Percentiles rank a stretch among this genome's conserved stretches.
Conservation (phyloP, 2,888 invertebrate genomes). For the Ophion ventricosus region DNA sequence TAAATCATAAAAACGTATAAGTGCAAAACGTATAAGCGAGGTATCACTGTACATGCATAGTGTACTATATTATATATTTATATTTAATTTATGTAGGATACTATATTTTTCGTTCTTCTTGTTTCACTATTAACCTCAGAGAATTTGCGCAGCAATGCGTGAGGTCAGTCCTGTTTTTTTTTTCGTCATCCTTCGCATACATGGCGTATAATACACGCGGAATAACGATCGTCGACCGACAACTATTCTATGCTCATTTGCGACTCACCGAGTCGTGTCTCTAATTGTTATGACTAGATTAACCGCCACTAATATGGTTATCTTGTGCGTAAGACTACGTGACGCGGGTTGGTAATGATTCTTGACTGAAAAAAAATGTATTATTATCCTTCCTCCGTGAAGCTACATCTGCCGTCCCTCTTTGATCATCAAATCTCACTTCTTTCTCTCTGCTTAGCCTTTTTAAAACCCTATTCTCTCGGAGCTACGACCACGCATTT, state of each 20-base stretch:
- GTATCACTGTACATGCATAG: no score
- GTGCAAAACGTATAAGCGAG: no score
- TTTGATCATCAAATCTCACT: constrained; percentile 13
- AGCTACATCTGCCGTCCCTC: constrained; percentile 24
- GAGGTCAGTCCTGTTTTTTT: constrained; percentile 21
- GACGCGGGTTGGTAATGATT: constrained; percentile 69
- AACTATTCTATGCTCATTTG: constrained; percentile 52
- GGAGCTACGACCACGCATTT: background rate
- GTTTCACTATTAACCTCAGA: background rate
- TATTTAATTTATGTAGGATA: background rate
- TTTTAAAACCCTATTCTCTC: constrained; percentile 20
- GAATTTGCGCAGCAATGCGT: constrained; percentile 34
- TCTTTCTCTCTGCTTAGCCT: background rate
- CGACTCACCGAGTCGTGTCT: constrained; percentile 62
- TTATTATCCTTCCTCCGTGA: constrained; percentile 46
- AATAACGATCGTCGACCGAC: constrained; percentile 52
- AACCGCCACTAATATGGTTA: constrained; percentile 73
- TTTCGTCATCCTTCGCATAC: background rate
- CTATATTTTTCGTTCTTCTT: constrained; percentile 10
- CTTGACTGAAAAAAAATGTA: background rate
- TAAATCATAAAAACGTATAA: no score
- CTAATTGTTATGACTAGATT: constrained; percentile 75
- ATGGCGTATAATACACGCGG: constrained; percentile 28
- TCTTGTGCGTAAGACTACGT: constrained; percentile 71
- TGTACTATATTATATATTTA: no score